Base-by-base conservation (phyloP, 1,140 invertebrate species). In the Nixonia krombeini region DNA sequence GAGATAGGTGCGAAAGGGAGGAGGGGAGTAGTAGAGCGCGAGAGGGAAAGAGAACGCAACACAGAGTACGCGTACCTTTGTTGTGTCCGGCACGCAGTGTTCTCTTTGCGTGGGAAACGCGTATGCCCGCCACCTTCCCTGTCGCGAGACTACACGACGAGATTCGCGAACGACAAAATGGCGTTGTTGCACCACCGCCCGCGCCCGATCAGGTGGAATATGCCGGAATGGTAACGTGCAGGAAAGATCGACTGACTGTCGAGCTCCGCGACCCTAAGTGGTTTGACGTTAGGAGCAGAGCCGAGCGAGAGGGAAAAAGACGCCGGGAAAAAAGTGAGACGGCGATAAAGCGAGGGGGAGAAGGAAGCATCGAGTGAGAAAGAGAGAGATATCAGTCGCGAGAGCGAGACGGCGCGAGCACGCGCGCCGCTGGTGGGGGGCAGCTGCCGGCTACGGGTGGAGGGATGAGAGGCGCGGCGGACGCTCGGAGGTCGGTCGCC, bases 171-270 rank as follows among this genome's bases (percentile, higher is more conserved):
- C 62, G 53, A 71, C 73, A 78, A 76, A 75, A 78, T 78, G 75
- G 75, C 75, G 74, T 73, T 69, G 50, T 31, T 71, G 50, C 50
- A 56, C 38, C 15, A 7, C 65, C 66, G 70, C 44, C 55, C 74
- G 74, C 74, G 59, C 70, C 55, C 66, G 73, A 78, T 78, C 74
- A 78, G 74, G 71, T 76, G 73, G 74, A 75, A 78, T 76, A 78
- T 76, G 67, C 68, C 73, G 73, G 68, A 75, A 75, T 72, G 53
- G 35, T 40, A 46, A 68, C 62, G 62, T 71, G 62, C 62, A 66
- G 59, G 70, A 78, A 77, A 79, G 72, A 79, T 75, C 76, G 76
- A 79, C 75, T 75, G 74, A 79, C 74, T 76, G 73, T 50, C 75
- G 75, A 68, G 62, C 61, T 78, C 69, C 38, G 77, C 77, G 74